Evolutionary conservation across 1,140 invertebrate genomes (phyloP).

Genomic region (Panonychus citri): DNA sequence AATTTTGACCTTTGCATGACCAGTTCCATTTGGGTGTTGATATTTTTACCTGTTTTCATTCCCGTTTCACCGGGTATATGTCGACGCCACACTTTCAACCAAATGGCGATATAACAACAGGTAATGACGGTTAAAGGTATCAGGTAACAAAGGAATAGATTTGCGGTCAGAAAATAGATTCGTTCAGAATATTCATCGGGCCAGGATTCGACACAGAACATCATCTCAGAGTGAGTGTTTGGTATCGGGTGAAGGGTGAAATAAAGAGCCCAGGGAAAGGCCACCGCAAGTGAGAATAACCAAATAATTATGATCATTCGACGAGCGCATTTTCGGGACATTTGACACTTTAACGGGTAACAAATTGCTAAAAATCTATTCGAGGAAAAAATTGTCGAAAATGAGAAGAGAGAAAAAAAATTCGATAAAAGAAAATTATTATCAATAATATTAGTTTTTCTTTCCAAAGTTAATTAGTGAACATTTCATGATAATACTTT

Average conservation of each 20-base stretch:
- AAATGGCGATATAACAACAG: conserved; percentile 74
- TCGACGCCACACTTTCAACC: conserved; percentile 64
- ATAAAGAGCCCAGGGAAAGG: conserved; percentile 67
- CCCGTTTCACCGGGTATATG: conserved; percentile 56
- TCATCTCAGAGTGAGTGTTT: conserved; percentile 14
- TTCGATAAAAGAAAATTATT: no score
- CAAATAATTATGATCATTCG: conserved; percentile 74
- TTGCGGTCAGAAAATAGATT: conserved; percentile 66
- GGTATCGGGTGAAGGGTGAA: conserved; percentile 47
- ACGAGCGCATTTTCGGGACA: conserved; percentile 56
- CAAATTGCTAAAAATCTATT: conserved; percentile 78
- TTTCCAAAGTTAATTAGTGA: no score
- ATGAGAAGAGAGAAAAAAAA: no score
- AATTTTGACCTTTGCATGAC: conserved; percentile 22
- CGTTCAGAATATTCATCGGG: conserved; percentile 49
- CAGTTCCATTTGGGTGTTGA: conserved; percentile 13
- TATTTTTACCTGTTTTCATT: conserved; percentile 3
- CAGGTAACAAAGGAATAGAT: conserved; percentile 73
- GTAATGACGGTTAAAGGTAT: conserved; percentile 71
- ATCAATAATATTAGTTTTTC: no score
- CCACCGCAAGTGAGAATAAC: conserved; percentile 55
- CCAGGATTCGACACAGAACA: conserved; percentile 61
- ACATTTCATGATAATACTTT: no score
- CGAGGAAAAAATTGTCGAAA: background rate
- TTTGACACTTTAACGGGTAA: conserved; percentile 73